These are phyloP conservation scores for Pseudorhombus dupliciocellatus DNA, from an alignment of 2,113 vertebrate species.

Conservation along the genomic window DNA sequence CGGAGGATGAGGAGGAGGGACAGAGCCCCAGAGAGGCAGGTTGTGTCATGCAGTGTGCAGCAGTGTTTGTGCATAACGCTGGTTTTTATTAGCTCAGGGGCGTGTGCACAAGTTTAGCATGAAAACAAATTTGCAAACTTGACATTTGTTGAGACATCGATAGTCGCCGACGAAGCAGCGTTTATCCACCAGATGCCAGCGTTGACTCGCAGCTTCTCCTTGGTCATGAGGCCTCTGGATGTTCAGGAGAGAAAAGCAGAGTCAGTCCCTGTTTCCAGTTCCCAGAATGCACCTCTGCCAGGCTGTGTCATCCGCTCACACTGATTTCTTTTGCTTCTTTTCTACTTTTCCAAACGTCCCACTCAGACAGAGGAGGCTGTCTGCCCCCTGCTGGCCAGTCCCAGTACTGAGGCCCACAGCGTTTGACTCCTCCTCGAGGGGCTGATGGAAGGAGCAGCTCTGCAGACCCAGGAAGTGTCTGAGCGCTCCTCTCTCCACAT, in stretches of 20 bases:
- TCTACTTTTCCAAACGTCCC: background rate
- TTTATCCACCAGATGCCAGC: conserved; percentile 69
- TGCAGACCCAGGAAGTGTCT: background rate
- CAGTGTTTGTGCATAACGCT: no score
- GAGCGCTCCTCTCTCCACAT: background rate
- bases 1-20: conserved; percentile 26
- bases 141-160: background rate
- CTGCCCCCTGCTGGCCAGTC: conserved; percentile 57
- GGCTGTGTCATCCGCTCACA: background rate
- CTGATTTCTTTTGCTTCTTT: background rate
- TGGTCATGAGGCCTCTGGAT: no score
- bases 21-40: conserved; percentile 9
- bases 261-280: no score
- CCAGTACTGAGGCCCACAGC: conserved; percentile 6
- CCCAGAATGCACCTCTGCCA: background rate
- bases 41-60: no score
- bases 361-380: background rate
- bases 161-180: background rate
- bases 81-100: no score
- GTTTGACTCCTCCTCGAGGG: background rate
- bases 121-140: no score
- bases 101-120: background rate
- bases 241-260: no score
- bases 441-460: background rate
- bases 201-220: conserved; percentile 42